Evolutionary conservation across 2,888 invertebrate genomes (phyloP).

Genomic region (Lacanobia wlatinum): DNA sequence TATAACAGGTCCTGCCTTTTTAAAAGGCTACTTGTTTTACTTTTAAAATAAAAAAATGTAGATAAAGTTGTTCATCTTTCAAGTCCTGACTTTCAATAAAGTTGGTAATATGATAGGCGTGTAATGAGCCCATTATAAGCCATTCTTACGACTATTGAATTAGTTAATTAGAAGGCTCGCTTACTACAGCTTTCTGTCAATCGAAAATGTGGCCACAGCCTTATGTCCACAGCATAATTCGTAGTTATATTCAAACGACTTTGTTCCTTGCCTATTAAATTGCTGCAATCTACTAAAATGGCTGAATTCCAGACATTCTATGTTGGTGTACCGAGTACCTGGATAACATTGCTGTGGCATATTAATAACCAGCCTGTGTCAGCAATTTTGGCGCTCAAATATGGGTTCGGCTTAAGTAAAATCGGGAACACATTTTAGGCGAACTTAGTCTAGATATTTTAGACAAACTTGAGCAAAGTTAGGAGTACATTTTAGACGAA

Average conservation of each 20-base stretch:
- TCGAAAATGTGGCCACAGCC: slow-evolving; percentile 5
- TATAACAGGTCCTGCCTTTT: background rate
- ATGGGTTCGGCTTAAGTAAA: no score
- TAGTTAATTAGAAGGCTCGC: background rate
- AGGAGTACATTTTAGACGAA: no score
- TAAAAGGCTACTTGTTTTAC: background rate
- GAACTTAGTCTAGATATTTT: background rate
- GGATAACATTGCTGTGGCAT: background rate
- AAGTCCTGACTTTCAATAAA: background rate
- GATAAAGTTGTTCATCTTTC: background rate
- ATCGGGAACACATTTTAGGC: no score
- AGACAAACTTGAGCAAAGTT: no score
- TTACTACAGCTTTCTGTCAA: background rate
- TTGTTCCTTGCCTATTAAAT: slow-evolving; percentile 8
- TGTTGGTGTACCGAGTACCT: background rate
- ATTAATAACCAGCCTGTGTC: background rate
- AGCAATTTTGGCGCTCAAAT: background rate
- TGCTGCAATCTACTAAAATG: background rate
- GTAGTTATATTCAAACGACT: slow-evolving; percentile 2
- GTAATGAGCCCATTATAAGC: background rate
- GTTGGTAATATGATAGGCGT: background rate
- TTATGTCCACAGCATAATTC: background rate
- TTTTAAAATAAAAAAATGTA: background rate
- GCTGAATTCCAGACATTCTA: slow-evolving; percentile 8
- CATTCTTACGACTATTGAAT: background rate